Evolutionary conservation across 2,113 vertebrate genomes (phyloP).

Genomic region (Crotalus viridis): DNA sequence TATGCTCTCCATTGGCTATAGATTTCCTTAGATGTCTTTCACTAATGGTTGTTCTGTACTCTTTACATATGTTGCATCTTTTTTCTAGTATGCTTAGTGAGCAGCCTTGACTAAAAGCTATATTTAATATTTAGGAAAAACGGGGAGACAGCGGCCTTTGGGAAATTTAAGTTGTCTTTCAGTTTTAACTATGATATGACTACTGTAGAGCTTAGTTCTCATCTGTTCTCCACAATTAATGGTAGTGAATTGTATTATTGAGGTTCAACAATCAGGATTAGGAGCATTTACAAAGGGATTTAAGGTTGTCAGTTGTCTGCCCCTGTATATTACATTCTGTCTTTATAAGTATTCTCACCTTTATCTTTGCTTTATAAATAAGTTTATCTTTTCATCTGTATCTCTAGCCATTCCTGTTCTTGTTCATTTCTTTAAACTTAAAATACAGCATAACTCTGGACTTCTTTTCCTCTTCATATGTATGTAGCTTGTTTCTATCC

Average conservation of each 20-base stretch:
- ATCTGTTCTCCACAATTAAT: neutral
- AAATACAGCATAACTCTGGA: neutral
- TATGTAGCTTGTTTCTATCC: neutral
- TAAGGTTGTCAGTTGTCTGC: neutral
- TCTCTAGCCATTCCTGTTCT: neutral
- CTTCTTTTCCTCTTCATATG: neutral
- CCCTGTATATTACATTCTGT: neutral
- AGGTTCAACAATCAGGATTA: neutral
- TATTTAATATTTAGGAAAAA: neutral
- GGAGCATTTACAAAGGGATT: neutral
- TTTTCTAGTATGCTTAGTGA: neutral
- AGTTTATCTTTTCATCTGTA: neutral
- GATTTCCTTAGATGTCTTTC: neutral
- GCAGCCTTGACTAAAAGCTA: neutral
- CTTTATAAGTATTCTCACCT: neutral
- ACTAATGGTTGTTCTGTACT: neutral
- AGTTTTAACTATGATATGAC: neutral
- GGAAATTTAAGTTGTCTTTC: neutral
- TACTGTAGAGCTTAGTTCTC: neutral
- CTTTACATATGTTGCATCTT: neutral
- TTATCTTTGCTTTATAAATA: neutral
- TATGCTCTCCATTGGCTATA: neutral
- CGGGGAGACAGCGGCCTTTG: neutral
- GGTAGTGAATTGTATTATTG: neutral
- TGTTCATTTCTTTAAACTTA: neutral